These are phyloP conservation scores for Actias luna DNA, from an alignment of 2,888 invertebrate species.

Conservation along the genomic window DNA sequence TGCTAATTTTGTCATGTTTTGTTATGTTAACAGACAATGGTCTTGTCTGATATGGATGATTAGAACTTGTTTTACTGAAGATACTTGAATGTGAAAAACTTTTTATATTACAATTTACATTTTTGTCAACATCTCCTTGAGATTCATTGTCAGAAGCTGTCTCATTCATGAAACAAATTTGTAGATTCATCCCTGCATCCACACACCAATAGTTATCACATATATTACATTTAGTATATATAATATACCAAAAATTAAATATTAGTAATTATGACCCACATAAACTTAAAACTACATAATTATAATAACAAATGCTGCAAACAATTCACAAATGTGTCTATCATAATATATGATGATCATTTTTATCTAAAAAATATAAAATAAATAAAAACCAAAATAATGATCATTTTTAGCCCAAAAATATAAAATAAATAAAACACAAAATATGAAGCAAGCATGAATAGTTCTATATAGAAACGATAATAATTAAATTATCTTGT, in stretches of 20 bases:
- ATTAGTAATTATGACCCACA: background rate
- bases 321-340: background rate
- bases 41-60: conserved; percentile 76
- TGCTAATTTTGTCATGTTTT: conserved; percentile 71
- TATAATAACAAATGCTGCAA: background rate
- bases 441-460: background rate
- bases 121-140: conserved; percentile 86
- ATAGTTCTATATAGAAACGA: background rate
- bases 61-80: conserved; percentile 70
- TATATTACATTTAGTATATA: background rate
- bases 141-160: conserved; percentile 92
- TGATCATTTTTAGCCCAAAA: background rate
- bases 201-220: conserved; percentile 21
- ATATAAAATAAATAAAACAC: background rate
- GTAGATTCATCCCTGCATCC: conserved; percentile 91
- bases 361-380: background rate
- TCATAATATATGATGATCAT: background rate
- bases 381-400: background rate
- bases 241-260: background rate
- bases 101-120: conserved; percentile 59
- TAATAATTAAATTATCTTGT: background rate
- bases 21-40: conserved; percentile 73
- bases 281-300: background rate
- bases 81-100: conserved; percentile 67
- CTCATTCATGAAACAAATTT: conserved; percentile 98